A percentile compares a stretch with the other conserved stretches of the same genome.
Evolutionary conservation across 1,140 invertebrate genomes (phyloP).

Genomic region (Streblospio benedicti): DNA sequence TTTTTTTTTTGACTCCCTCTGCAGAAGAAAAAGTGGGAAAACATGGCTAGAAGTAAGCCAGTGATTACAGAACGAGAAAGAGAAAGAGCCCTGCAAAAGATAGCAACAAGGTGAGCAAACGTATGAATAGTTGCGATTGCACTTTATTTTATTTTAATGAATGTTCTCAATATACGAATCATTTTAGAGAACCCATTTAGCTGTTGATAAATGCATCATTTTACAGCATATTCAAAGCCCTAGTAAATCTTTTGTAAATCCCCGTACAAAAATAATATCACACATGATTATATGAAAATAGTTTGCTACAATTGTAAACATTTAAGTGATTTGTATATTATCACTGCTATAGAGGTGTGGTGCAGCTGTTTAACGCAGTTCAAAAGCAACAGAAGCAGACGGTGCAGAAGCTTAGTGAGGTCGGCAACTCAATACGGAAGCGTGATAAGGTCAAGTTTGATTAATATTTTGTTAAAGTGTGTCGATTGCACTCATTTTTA

Average conservation of each 20-base stretch:
- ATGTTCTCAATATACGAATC: no score
- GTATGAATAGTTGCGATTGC: not conserved
- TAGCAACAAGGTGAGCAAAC: conserved; percentile 61
- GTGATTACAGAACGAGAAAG: conserved; percentile 60
- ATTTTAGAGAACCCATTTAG: no score
- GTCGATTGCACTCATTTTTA: no score
- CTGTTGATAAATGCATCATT: not conserved
- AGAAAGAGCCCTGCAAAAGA: conserved; percentile 67
- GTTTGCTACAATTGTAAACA: not conserved
- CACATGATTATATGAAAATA: not conserved
- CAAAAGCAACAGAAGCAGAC: conserved; percentile 71
- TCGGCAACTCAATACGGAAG: conserved; percentile 67
- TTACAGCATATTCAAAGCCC: not conserved
- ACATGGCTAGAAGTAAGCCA: conserved; percentile 65
- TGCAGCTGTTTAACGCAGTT: conserved; percentile 85
- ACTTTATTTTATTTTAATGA: not conserved
- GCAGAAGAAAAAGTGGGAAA: conserved; percentile 54
- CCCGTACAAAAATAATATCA: not conserved
- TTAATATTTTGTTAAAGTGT: no score
- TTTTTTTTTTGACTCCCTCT: no score
- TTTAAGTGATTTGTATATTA: no score
- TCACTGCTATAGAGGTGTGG: conserved; percentile 69
- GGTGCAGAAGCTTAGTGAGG: conserved; percentile 61
- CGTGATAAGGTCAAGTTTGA: conserved; percentile 72
- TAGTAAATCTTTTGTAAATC: no score